These are phyloP conservation scores for Andrena haemorrhoa DNA, from an alignment of 2,888 invertebrate species.

Conservation along the genomic window DNA sequence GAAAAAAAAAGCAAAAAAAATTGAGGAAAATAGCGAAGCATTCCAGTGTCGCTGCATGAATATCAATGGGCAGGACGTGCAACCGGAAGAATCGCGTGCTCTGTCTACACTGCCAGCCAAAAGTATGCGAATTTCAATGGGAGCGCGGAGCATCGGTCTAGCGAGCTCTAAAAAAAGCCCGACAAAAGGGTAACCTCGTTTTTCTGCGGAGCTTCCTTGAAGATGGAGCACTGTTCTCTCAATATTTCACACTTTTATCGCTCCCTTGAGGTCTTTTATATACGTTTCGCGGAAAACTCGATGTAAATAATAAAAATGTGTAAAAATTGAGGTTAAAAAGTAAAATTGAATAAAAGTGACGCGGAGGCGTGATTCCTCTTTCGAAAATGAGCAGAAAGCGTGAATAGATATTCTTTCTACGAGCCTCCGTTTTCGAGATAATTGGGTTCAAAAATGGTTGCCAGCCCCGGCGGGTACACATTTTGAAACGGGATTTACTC, in stretches of 20 bases:
- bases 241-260: not conserved
- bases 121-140: constrained; percentile 12
- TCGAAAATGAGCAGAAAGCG: not conserved
- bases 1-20: not conserved
- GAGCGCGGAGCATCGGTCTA: not conserved
- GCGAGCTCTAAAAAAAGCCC: not conserved
- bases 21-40: constrained; percentile 6
- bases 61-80: constrained; percentile 30
- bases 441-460: not conserved
- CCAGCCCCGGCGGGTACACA: not conserved
- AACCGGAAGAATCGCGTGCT: constrained; percentile 31
- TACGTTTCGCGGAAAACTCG: no score
- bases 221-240: not conserved
- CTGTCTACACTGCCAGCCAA: constrained; percentile 5
- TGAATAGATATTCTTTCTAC: not conserved
- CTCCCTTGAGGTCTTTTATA: no score
- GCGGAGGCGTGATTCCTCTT: not conserved
- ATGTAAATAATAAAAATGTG: not conserved
- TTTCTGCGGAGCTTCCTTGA: not conserved
- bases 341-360: not conserved
- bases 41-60: constrained; percentile 29
- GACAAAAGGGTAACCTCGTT: not conserved
- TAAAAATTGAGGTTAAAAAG: not conserved
- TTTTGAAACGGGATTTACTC: not conserved
- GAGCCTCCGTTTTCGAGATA: not conserved